phyloP scores from a whole-genome alignment of 2,113 vertebrate species.

The Protobothrops mucrosquamatus region DNA sequence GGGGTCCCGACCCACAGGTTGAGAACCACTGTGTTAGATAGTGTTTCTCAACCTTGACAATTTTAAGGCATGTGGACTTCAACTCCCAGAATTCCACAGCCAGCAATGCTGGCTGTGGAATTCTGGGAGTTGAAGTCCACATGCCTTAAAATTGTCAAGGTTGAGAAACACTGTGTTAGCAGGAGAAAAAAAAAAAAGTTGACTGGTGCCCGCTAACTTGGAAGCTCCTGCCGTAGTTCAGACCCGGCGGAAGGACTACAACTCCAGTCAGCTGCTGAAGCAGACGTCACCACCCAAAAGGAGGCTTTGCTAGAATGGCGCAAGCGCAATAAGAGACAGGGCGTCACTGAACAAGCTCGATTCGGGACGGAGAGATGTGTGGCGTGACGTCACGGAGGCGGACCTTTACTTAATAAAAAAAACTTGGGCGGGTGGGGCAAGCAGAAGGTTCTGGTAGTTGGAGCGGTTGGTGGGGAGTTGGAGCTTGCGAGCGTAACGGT shows the following conservation, averaged over 20 bases:
- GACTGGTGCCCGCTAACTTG: background rate
- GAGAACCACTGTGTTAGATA: too few species aligned
- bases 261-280: background rate
- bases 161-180: too few species aligned
- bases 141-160: too few species aligned
- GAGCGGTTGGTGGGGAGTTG: accelerated
- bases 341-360: background rate
- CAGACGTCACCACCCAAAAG: too few species aligned
- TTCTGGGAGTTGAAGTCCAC: too few species aligned
- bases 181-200: background rate
- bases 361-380: conserved; percentile 1
- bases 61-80: too few species aligned
- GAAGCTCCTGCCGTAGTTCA: background rate
- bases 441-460: accelerated
- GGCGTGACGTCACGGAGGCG: background rate
- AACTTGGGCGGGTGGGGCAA: accelerated
- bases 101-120: too few species aligned
- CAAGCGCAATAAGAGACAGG: background rate
- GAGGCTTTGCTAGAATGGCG: background rate
- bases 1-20: too few species aligned
- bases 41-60: too few species aligned
- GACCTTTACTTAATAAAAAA: background rate
- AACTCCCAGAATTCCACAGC: too few species aligned
- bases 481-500: accelerated
- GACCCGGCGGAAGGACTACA: background rate